Evolutionary conservation across 2,113 vertebrate genomes (phyloP), one percentile per base, ranked within the genome.

Genomic region (Benitochromis conjunctus): DNA sequence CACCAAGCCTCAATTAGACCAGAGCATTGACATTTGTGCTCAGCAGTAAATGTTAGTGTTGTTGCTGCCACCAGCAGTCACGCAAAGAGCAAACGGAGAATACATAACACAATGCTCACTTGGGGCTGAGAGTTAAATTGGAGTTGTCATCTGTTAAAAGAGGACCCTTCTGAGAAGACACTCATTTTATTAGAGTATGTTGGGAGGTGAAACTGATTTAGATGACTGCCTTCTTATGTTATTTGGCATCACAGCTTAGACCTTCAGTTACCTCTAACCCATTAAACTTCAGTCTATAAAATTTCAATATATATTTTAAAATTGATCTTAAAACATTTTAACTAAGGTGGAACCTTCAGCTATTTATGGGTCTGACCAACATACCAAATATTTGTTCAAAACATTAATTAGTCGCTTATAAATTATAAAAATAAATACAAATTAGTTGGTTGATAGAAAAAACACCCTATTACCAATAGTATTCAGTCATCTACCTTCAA

Each of bases 131-230:
- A 66, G 64, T 8, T 48, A 82, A 83, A 89, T 86, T 57, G 77
- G 86, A 81, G 84, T 85, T 82, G 83, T 85, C 77, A 86, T 78
- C 53, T 86, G 60, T 86, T 86, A 38, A 64, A 77, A 24, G 12
- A 24, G 48, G 64, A 60, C 8, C 7, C 60, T 21, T 5, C 34
- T 38, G 24, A 71, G 21, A 46, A 46, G 43, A 19, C 57, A 12
- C 21, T 81, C 79, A 7, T 58, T 64, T 57, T 36, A 77, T 82
- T 31, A 36, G 54, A 71, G 19, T 56, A 1, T 80, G 24, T 76
- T 53, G 16, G 46, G 26, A n/a, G 4, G 26, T 7, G 1, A 51
- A 26, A 79, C 9, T 19, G 24, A 89, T 57, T 55, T 43, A n/a
- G 34, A 11, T 56, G 7, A 46, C 60, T 79, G 41, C 60, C 43